These are phyloP conservation scores for Peromyscus melanophrys DNA, from an alignment of 2,797 vertebrate species.

Conservation along the genomic window DNA sequence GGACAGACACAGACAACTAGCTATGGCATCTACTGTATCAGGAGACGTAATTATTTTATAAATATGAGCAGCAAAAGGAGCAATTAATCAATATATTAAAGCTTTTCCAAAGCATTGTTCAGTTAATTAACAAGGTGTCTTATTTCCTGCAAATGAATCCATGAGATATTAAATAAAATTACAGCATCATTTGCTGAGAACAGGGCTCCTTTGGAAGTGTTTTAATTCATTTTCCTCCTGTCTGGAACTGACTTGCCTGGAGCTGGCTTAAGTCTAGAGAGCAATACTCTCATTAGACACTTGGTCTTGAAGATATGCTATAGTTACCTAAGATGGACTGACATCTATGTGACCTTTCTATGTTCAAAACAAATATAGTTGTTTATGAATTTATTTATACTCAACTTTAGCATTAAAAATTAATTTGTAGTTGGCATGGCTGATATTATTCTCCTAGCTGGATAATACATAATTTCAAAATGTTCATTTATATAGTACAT, in stretches of 20 bases:
- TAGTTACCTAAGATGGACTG: conserved; percentile 56
- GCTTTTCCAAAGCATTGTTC: conserved; percentile 68
- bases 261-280: background rate
- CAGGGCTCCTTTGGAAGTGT: conserved; percentile 26
- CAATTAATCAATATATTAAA: conserved; percentile 63
- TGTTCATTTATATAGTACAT: background rate
- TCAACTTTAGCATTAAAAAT: background rate
- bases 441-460: background rate
- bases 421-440: background rate
- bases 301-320: background rate
- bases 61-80: conserved; percentile 50
- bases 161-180: conserved; percentile 73
- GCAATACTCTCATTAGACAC: background rate
- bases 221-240: background rate
- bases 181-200: background rate
- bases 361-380: conserved; percentile 34
- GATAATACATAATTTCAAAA: background rate
- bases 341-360: background rate
- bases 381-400: background rate
- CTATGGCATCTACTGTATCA: background rate
- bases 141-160: conserved; percentile 66
- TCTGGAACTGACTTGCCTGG: background rate
- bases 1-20: background rate
- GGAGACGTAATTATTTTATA: conserved; percentile 66
- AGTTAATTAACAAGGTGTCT: conserved; percentile 66